These are phyloP conservation scores for Boleophthalmus pectinirostris DNA, from an alignment of 2,113 vertebrate genomes.

Conservation along the genomic window DNA sequence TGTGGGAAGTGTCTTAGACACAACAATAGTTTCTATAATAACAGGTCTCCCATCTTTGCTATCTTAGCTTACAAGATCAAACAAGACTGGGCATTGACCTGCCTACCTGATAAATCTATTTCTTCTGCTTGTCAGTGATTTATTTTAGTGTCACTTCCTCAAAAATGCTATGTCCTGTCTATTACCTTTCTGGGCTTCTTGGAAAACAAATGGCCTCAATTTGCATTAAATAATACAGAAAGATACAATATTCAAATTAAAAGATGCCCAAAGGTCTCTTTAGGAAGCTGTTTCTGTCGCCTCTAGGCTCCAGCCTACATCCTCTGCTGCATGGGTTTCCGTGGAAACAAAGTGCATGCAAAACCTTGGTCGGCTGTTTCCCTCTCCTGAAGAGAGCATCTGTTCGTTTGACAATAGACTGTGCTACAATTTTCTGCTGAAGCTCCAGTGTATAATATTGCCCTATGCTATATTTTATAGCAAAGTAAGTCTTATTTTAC, in stretches of 20 bases:
- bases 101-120: too few species aligned
- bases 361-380: background rate
- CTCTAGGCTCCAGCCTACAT: background rate
- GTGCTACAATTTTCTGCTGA: background rate
- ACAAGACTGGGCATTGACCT: too few species aligned
- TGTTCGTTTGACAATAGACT: background rate
- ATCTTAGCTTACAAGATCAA: too few species aligned
- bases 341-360: conserved; percentile 15
- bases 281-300: conserved; percentile 11
- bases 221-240: background rate
- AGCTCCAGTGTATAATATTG: background rate
- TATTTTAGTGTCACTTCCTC: conserved; percentile 13
- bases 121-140: background rate
- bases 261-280: conserved; percentile 26
- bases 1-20: too few species aligned
- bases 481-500: too few species aligned
- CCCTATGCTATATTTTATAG: too few species aligned
- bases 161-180: background rate
- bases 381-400: background rate
- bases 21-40: too few species aligned
- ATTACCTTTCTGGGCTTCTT: background rate
- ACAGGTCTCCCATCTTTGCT: too few species aligned
- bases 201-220: background rate
- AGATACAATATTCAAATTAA: background rate
- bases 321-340: conserved; percentile 4